Base-by-base conservation (phyloP, 2,888 invertebrate genomes). In the Pristionchus maxplancki region DNA sequence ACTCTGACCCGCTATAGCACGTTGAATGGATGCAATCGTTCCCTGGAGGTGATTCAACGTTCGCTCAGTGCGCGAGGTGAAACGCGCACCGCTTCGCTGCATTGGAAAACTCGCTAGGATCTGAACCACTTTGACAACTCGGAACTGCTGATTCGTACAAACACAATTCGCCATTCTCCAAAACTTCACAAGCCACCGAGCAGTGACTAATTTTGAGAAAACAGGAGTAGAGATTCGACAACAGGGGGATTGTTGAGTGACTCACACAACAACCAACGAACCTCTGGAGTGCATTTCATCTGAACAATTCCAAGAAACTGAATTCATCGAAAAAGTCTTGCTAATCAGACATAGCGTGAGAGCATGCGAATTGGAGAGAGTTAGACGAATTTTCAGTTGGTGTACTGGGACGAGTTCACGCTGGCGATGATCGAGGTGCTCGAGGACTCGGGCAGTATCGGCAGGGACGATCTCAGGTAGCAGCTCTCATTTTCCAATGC, bases 371-470 rank as follows among this genome's bases (percentile, higher is more conserved):
- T n/a, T n/a, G n/a, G n/a, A n/a, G n/a, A n/a, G n/a, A n/a, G n/a
- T n/a, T n/a, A n/a, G n/a, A n/a, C n/a, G 24, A n/a, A 48, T 48
- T 24, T 81, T 53, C 88, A 88, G 88, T 53, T 88, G 62, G 88
- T 88, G 8, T 88, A 78, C 44, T 88, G 88, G 88, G 88, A 88
- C 31, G 78, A 88, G 81, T 88, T 88, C 62, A 88, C 88, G 4
- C 44, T 88, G 37, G 88, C 88, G 15, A 88, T 88, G 88, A 40
- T 88, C 37, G 88, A 88, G n/a, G 88, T 64, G 24, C 28, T 88
- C 44, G 88, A 88, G 62, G 78, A 88, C 44, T 87, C 87, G n/a
- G 87, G 87, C 15, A 71, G 87, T 34, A 87, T 87, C 50, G 87
- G 53, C 1, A 48, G 87, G 28, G 87, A 87, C 28, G 87, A 87